phyloP scores from a whole-genome alignment of 1,140 invertebrate genomes.

The Frieseomelitta varia region DNA sequence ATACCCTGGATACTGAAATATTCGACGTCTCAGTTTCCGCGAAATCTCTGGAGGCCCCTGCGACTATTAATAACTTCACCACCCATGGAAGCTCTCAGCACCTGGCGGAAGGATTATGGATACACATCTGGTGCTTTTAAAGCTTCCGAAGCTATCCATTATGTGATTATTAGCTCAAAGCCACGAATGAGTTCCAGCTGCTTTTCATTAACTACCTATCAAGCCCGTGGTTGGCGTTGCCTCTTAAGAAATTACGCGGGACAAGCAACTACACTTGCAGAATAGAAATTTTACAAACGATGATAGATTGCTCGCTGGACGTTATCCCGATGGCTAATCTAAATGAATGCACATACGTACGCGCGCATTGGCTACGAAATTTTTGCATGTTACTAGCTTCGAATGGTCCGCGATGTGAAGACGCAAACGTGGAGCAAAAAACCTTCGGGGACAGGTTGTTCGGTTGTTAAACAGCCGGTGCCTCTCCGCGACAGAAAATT shows the following conservation, averaged over 20 bases:
- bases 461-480: constrained; percentile 46
- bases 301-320: not conserved
- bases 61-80: not conserved
- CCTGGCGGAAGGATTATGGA: not conserved
- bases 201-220: not conserved
- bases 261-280: not conserved
- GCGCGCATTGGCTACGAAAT: not conserved
- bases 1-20: not conserved
- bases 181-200: not conserved
- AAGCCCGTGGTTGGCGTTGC: not conserved
- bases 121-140: not conserved
- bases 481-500: constrained; percentile 65
- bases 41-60: too few species aligned
- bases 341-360: not conserved
- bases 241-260: not conserved
- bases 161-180: not conserved
- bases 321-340: not conserved
- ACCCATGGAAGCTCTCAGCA: not conserved
- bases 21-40: not conserved
- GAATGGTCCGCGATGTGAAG: not conserved
- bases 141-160: not conserved
- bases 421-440: constrained; percentile 15
- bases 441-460: constrained; percentile 6
- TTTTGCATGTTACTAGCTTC: not conserved
- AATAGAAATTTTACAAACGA: not conserved